These are phyloP conservation scores for Ceryle rudis DNA, from an alignment of 2,797 vertebrate species.

Conservation along the genomic window DNA sequence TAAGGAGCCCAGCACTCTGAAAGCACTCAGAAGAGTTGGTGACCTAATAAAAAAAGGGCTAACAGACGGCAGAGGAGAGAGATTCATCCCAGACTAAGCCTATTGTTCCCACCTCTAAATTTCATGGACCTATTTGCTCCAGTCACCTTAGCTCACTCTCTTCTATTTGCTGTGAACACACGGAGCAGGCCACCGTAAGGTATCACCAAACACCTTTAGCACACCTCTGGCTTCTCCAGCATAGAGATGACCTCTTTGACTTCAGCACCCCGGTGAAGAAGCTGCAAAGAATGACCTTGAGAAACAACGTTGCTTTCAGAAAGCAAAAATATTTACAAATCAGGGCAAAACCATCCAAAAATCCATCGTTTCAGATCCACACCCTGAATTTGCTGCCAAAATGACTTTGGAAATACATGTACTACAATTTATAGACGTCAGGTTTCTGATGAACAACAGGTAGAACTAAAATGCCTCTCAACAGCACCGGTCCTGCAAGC, in stretches of 20 bases:
- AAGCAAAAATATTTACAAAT: background rate
- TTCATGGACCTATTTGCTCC: background rate
- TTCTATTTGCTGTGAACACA: background rate
- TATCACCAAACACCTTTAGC: background rate
- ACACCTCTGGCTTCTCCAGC: background rate
- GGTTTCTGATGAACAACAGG: background rate
- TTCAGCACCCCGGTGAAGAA: background rate
- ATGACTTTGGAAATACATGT: background rate
- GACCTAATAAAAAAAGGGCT: background rate
- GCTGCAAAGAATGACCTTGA: background rate
- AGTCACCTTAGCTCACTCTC: background rate
- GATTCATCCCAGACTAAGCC: background rate
- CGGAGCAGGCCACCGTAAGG: background rate
- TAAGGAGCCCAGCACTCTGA: background rate
- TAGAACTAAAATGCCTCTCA: background rate
- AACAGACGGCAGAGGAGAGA: background rate
- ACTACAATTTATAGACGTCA: background rate
- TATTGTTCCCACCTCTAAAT: rapidly evolving
- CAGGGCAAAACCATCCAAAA: background rate
- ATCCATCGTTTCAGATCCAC: background rate
- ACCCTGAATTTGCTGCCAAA: background rate
- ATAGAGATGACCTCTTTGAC: background rate
- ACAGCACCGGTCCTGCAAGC: background rate
- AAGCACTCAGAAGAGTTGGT: background rate
- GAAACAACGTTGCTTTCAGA: background rate